phyloP scores from a whole-genome alignment of 1,140 invertebrate species.

The Drosophila ironensis region DNA sequence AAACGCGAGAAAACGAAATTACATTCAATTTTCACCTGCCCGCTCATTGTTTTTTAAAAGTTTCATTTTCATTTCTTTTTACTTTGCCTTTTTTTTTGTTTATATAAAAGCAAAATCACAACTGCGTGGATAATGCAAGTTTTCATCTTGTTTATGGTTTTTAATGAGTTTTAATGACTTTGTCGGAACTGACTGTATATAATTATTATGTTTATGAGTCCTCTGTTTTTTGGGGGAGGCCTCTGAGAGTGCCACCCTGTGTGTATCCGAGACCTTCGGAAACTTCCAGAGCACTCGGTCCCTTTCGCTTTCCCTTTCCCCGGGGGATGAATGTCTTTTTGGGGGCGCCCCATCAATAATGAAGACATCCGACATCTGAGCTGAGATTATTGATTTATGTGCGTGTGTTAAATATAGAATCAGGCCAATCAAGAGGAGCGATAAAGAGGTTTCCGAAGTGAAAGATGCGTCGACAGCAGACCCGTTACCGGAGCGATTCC shows the following conservation, averaged over 20 bases:
- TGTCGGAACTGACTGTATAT: conserved; percentile 1
- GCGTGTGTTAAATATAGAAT: conserved; percentile 59
- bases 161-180: conserved; percentile 61
- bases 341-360: conserved; percentile 29
- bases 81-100: conserved; percentile 16
- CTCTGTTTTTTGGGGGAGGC: not conserved
- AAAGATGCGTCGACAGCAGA: conserved; percentile 71
- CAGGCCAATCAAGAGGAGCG: conserved; percentile 38
- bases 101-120: conserved; percentile 49
- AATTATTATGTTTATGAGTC: conserved; percentile 1
- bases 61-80: conserved; percentile 43
- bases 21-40: conserved; percentile 74
- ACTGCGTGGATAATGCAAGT: conserved; percentile 57
- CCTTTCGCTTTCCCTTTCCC: not conserved
- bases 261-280: conserved; percentile 16
- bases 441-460: conserved; percentile 46
- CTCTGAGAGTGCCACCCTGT: not conserved
- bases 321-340: conserved; percentile 17
- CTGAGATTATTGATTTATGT: conserved; percentile 38
- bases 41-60: conserved; percentile 28
- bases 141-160: conserved; percentile 60
- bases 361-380: conserved; percentile 23
- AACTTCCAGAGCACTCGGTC: too few relatives aligned
- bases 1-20: conserved; percentile 52
- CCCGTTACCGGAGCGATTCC: conserved; percentile 69